Percentiles rank a stretch among this genome's conserved stretches.
These are phyloP conservation scores for Labeo catla DNA, from an alignment of 2,113 vertebrate species.

Conservation along the genomic window DNA sequence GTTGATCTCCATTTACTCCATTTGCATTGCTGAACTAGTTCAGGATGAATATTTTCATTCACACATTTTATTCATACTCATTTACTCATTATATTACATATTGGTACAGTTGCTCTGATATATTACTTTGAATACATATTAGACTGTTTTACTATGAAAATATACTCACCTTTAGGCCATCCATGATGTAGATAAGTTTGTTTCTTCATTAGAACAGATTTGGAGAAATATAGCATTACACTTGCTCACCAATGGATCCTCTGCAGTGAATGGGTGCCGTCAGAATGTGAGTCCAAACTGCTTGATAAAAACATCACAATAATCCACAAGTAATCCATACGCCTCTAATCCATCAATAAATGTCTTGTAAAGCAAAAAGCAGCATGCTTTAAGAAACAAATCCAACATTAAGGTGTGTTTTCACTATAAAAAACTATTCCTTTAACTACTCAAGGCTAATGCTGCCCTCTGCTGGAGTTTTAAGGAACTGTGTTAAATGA, in stretches of 20 bases:
- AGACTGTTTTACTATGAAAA: not conserved
- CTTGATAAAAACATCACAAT: not conserved
- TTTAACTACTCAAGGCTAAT: not conserved
- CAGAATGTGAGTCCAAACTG: not conserved
- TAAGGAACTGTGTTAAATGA: not conserved
- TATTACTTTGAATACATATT: constrained; percentile 1
- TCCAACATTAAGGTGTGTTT: not conserved
- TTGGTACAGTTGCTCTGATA: not conserved
- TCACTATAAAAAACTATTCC: not conserved
- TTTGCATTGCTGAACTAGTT: not conserved
- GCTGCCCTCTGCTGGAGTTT: not conserved
- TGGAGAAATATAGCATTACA: not conserved
- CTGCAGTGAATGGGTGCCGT: not conserved
- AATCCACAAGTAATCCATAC: not conserved
- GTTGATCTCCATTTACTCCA: not conserved
- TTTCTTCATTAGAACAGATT: too few species aligned
- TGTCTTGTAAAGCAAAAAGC: not conserved
- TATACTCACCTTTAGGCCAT: not conserved
- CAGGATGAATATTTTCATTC: not conserved
- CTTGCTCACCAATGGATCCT: not conserved
- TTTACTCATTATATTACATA: not conserved
- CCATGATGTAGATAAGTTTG: too few species aligned
- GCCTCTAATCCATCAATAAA: not conserved
- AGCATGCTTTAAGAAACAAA: not conserved
- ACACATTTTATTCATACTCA: not conserved